Conservation (phyloP, 2,797 vertebrate species). For the Spondyliosoma cantharus region DNA sequence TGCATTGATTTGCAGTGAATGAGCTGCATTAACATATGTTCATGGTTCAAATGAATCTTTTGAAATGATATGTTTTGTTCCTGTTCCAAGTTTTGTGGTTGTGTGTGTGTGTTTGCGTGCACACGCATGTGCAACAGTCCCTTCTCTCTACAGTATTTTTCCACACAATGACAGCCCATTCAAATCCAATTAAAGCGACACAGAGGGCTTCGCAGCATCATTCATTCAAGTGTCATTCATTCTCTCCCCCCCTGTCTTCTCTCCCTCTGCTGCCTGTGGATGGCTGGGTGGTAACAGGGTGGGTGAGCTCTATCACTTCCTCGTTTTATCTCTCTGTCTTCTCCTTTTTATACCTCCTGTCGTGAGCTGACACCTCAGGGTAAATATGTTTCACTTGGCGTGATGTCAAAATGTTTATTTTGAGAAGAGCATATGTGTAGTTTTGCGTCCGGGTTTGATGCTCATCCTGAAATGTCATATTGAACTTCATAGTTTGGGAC, state of each 20-base stretch:
- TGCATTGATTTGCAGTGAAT: conserved; percentile 32
- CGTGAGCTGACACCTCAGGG: conserved; percentile 59
- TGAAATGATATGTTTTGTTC: conserved; percentile 45
- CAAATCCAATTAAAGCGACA: conserved; percentile 81
- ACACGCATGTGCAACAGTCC: conserved; percentile 43
- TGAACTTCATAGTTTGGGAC: conserved; percentile 2
- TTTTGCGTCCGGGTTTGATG: conserved; percentile 9
- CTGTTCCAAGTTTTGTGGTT: conserved; percentile 28
- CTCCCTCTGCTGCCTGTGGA: conserved; percentile 30
- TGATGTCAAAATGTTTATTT: conserved; percentile 21
- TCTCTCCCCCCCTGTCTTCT: conserved; percentile 25
- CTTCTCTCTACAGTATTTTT: conserved; percentile 62
- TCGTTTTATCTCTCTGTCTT: conserved; percentile 36
- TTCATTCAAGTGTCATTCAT: conserved; percentile 76
- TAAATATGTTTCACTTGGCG: conserved; percentile 82
- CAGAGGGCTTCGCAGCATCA: conserved; percentile 71
- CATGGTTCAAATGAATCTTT: conserved; percentile 40
- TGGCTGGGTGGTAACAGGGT: conserved; percentile 45
- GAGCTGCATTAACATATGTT: conserved; percentile 32
- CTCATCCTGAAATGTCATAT: neutral
- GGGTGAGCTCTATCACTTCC: conserved; percentile 38
- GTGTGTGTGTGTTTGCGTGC: neutral
- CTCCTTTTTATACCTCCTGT: conserved; percentile 31
- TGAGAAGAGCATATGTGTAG: neutral
- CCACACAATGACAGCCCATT: conserved; percentile 82